Conservation (phyloP, 2,888 invertebrate species). For the Drosophila fungiperda region DNA sequence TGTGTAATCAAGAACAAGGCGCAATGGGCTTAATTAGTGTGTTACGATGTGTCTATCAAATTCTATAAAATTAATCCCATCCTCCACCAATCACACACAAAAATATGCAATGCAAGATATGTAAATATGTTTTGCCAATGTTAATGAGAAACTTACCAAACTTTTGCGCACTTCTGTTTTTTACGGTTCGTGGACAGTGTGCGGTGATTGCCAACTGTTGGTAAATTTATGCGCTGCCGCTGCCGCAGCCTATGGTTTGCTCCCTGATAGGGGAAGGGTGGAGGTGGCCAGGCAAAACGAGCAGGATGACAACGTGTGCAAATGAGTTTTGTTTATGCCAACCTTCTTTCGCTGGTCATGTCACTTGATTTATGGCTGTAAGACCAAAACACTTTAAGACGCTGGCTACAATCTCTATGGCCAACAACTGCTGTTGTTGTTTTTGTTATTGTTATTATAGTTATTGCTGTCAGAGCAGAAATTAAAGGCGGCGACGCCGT, state of each 20-base stretch:
- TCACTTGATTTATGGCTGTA: constrained; percentile 67
- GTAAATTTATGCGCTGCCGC: constrained; percentile 62
- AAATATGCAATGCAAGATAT: constrained; percentile 24
- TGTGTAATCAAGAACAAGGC: neutral
- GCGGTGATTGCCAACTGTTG: constrained; percentile 60
- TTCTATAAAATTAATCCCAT: too few species aligned
- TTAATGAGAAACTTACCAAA: constrained; percentile 31
- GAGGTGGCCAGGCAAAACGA: constrained; percentile 28
- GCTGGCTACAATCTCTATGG: constrained; percentile 54
- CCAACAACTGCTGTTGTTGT: constrained; percentile 36
- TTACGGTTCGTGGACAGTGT: constrained; percentile 25
- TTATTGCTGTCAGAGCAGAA: constrained; percentile 29
- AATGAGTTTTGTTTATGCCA: constrained; percentile 67
- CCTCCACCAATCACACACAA: neutral
- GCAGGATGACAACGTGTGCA: constrained; percentile 62
- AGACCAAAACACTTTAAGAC: constrained; percentile 68
- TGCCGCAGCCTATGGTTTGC: neutral
- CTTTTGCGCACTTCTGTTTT: constrained; percentile 9
- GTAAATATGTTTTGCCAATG: constrained; percentile 8
- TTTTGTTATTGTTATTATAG: constrained; percentile 11
- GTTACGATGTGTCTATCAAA: neutral
- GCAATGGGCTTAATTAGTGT: neutral
- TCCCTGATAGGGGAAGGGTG: neutral
- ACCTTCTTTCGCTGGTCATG: constrained; percentile 50
- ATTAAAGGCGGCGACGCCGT: constrained; percentile 69